Conservation (phyloP, 2,113 vertebrate species). For the Gadus macrocephalus region DNA sequence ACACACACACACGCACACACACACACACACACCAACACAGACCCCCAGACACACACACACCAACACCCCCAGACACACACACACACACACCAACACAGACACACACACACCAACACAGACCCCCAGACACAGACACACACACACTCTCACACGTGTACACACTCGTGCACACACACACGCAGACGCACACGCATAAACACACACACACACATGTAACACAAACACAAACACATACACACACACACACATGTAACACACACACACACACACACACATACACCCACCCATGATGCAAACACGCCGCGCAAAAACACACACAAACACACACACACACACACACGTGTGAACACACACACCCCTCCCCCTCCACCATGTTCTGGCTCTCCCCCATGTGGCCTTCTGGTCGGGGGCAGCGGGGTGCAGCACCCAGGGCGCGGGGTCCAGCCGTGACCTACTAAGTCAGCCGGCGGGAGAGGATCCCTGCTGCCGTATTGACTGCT, state of each 20-base stretch:
- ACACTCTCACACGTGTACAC: not conserved
- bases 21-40: no score
- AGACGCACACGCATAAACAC: no score
- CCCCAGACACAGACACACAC: no score
- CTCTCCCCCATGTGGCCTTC: slow-evolving; percentile 50
- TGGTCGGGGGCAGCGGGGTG: slow-evolving; percentile 26
- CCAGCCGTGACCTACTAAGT: slow-evolving; percentile 54
- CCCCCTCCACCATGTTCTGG: slow-evolving; percentile 24
- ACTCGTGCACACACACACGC: not conserved
- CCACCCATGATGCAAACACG: no score
- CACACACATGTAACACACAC: no score
- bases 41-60: not conserved
- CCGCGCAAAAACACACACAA: not conserved
- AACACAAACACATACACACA: no score
- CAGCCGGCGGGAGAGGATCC: slow-evolving; percentile 27
- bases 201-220: no score
- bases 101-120: no score
- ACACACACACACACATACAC: not conserved
- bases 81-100: no score
- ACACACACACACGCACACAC: not conserved
- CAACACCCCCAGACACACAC: no score
- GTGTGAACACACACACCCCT: not conserved
- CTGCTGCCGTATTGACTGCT: slow-evolving; percentile 33
- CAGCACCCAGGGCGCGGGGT: slow-evolving; percentile 26
- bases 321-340: slow-evolving; percentile 2